Evolutionary conservation across 2,113 vertebrate species (phyloP), one percentile per base, ranked within the genome.

Genomic region (Neolamprologus caudopunctatus): DNA sequence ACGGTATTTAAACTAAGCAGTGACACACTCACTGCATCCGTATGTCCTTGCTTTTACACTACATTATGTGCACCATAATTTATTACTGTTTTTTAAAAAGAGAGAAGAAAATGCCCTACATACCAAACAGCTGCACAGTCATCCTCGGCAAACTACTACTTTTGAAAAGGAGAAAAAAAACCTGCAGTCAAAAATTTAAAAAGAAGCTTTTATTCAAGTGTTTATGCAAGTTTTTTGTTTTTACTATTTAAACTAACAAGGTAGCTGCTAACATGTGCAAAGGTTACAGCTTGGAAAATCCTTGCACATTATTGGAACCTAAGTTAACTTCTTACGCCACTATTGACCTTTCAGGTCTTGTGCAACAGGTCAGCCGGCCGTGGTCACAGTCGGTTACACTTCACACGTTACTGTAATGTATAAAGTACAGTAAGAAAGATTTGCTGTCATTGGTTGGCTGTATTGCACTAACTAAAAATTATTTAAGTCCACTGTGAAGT

Each of bases 11-110:
- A 78, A 33, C 5, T 9, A 90, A 89, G 88, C 40, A 6, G 55
- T 28, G 42, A 78, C 50, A 85, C 84, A 94, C 93, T 92, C 90
- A 91, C 81, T 71, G 82, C 87, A 92, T 54, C 79, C 82, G 80
- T 90, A 33, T 78, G 45, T n/a, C 26, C 45, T 51, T 50, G 81
- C 78, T 93, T 87, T 87, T 82, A 53, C 47, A 24, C 45, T 31
- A 6, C n/a, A 35, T 26, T 17, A 81, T 10, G 6, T 10, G 40
- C 42, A 50, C 42, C 26, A 50, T 28, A 11, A 4, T 40, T 26
- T 55, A 42, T 73, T 53, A 9, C 2, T 73, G 2, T 84, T 37
- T 54, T 16, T 35, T n/a, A 40, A 83, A 54, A 54, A 68, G 24
- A 31, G 14, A 78, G 26, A 78, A 31, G 26, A 78, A 50, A 45